Evolutionary conservation across 2,888 invertebrate genomes (phyloP), one percentile per base, ranked within the genome.

Genomic region (Caenorhabditis sulstoni): DNA sequence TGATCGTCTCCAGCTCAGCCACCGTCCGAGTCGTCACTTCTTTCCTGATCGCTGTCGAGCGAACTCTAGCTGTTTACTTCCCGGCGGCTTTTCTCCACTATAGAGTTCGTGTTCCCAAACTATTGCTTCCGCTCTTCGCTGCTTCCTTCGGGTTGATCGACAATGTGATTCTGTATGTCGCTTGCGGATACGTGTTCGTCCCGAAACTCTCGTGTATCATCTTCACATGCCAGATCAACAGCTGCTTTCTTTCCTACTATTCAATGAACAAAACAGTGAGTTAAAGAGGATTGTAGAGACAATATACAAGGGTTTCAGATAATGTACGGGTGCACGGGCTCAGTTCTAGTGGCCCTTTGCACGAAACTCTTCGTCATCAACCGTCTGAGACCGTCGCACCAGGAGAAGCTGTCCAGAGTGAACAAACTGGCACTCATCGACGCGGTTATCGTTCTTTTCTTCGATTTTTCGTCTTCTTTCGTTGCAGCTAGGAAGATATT

Each of bases 401-500:
- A 52, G 18, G 68, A 68, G 41, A 68, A 52, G 20, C 35, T 70
- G 22, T 70, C 70, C 1, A 29, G 70, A 52, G 61, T 61, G 5
- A 70, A 70, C 37, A 61, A 62, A 20, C 45, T 70, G 47, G 61
- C 70, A 3, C 37, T 70, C 20, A 61, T 70, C 29, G 61, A 70
- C 14, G 61, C 70, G 14, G 61, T 70, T 0, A 70, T 70, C 9
- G 70, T 70, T 4, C 20, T 70, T 14, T 70, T 70, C 16, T 70
- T 62, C 45, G 70, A 70, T 41, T 70, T 70, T 22, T 53, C 70
- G 14, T 70, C 70, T 41, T 70, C 70, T 39, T 70, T 61, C 45
- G 53, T 70, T 16, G 53, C 61, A 0, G 52, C 70, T 0, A 50
- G 52, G 41, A 44, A 29, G 16, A 68, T 68, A n/a, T 68, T 68